These are phyloP conservation scores for Leptarthrus brevirostris DNA, from an alignment of 2,888 invertebrate genomes.

Conservation along the genomic window DNA sequence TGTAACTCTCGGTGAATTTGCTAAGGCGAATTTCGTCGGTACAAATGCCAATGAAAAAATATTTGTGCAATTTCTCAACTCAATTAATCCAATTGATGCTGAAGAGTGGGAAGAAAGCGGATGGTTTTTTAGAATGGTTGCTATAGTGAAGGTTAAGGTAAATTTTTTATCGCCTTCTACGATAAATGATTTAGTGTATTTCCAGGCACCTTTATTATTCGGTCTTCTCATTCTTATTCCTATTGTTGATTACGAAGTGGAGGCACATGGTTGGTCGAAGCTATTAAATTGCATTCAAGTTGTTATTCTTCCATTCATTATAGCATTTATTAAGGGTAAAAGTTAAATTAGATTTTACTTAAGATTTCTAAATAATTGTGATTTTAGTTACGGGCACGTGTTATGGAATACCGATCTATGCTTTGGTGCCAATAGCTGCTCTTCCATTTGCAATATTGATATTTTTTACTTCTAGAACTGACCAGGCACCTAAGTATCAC, in stretches of 20 bases:
- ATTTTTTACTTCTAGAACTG: slow-evolving; percentile 56
- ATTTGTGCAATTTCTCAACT: slow-evolving; percentile 47
- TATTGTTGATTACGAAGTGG: slow-evolving; percentile 68
- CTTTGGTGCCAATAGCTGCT: not conserved
- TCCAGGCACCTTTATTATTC: slow-evolving; percentile 69
- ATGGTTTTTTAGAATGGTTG: slow-evolving; percentile 38
- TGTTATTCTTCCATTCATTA: not conserved
- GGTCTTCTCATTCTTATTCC: slow-evolving; percentile 70
- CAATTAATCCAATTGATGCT: slow-evolving; percentile 52
- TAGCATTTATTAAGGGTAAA: not conserved
- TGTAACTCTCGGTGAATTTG: not conserved
- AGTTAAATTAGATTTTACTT: too few species aligned
- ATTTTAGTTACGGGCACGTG: not conserved
- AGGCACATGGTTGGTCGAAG: slow-evolving; percentile 71
- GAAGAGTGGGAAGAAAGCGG: slow-evolving; percentile 48
- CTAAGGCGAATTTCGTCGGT: not conserved
- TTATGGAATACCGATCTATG: not conserved
- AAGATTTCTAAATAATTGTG: not conserved
- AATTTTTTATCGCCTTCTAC: not conserved
- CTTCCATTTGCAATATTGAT: slow-evolving; percentile 44
- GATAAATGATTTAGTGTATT: not conserved
- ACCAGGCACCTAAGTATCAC: slow-evolving; percentile 58
- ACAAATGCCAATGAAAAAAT: slow-evolving; percentile 41
- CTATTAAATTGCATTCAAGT: slow-evolving; percentile 70
- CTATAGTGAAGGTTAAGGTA: slow-evolving; percentile 51